Percentiles rank a stretch among this genome's conserved stretches.
Evolutionary conservation across 1,140 invertebrate species (phyloP).

Genomic region (Stegodyphus mimosarum): DNA sequence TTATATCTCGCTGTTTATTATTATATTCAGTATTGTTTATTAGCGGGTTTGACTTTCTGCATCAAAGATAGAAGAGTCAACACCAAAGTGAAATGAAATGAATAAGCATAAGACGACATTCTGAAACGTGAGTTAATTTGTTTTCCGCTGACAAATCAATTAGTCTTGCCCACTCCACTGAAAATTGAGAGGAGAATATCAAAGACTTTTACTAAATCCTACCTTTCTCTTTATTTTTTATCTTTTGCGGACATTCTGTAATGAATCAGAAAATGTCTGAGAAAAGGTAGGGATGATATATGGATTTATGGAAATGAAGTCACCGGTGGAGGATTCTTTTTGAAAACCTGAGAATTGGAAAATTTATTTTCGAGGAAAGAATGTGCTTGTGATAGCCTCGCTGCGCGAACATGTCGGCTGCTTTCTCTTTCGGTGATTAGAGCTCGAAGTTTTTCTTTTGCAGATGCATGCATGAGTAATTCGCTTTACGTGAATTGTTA

Average conservation of each 20-base stretch:
- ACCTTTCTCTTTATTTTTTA: neutral
- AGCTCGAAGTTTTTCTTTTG: too few relatives aligned
- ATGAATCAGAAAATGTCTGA: constrained; percentile 19
- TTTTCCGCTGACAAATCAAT: constrained; percentile 36
- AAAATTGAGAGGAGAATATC: neutral
- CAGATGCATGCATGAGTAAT: too few relatives aligned
- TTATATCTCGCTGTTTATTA: too few relatives aligned
- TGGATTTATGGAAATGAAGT: constrained; percentile 34
- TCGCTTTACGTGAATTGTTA: too few relatives aligned
- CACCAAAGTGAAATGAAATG: constrained; percentile 25
- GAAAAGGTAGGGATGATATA: constrained; percentile 15
- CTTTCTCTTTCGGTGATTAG: too few relatives aligned
- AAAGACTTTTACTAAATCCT: constrained; percentile 27
- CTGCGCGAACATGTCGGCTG: neutral
- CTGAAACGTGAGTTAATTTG: constrained; percentile 27
- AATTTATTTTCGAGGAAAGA: constrained; percentile 6
- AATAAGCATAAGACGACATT: constrained; percentile 18
- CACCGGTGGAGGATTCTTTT: neutral
- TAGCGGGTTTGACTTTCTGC: too few relatives aligned
- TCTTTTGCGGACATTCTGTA: neutral
- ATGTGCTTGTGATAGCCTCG: neutral
- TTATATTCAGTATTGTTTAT: too few relatives aligned
- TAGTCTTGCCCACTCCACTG: constrained; percentile 11
- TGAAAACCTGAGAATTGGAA: neutral
- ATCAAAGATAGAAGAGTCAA: neutral